Base-by-base conservation (phyloP, 1,140 invertebrate species). In the Battus philenor region DNA sequence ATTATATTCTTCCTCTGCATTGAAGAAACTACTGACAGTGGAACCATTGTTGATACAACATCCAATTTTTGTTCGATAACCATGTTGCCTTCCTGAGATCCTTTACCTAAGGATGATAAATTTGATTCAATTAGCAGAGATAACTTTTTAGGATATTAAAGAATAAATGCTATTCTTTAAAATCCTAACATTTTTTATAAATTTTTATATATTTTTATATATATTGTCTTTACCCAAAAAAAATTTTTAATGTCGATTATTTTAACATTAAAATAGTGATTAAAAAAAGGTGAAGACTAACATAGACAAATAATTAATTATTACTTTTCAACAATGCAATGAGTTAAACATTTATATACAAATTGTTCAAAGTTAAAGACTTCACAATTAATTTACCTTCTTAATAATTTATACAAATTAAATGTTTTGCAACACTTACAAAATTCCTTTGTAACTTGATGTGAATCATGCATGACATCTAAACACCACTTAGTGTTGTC, bases 1-100 rank as follows among this genome's bases (percentile, higher is more conserved):
- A 47, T 44, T 24, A 13, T 39, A 44, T 17, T 36, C 32, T 32
- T 53, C 30, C 34, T 55, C 33, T 53, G 48, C 17, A 53, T 17
- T 15, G 41, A 29, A 4, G 53, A 49, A 7, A 57, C 45, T 4
- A 54, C 47, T 12, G 62, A 53, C 16, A 64, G 20, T 12, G 62
- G 57, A 10, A 64, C 44, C 48, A 55, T 57, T 10, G 48, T 59
- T n/a, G 10, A 51, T n/a, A 46, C 30, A 4, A 62, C 15, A 34
- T 68, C 55, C 33, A 49, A 15, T 32, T 56, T 64, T 34, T 54
- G 51, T 5, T 60, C 52, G 29, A 51, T 9, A 47, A 50, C 58
- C 17, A 58, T 31, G 39, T 32, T 33, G 12, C 32, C 36, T 29
- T 43, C 10, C 43, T 65, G 52, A 29, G 60, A 46, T 52, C 27